Percentiles rank a stretch among this genome's conserved stretches.
Conservation (phyloP, 2,113 vertebrate species). For the Tragelaphus strepsiceros region DNA sequence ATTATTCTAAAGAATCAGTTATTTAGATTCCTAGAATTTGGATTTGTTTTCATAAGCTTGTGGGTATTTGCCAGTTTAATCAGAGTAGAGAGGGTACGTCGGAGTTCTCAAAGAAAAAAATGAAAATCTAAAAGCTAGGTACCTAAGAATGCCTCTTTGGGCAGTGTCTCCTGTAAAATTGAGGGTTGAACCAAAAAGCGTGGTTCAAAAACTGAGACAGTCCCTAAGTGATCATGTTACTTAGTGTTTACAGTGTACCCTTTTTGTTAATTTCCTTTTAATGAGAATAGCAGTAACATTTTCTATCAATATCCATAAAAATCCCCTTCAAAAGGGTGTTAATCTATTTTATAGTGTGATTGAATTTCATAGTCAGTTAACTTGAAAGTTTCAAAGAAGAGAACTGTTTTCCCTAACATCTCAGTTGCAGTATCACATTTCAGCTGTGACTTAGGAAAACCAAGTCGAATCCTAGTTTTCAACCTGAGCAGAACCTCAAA, state of each 20-base stretch:
- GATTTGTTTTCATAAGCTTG: neutral
- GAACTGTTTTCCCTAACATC: neutral
- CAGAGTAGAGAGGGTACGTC: neutral
- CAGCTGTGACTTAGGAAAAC: neutral
- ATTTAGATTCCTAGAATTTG: neutral
- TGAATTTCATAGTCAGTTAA: neutral
- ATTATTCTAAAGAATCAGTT: neutral
- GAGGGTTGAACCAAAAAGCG: rapidly evolving
- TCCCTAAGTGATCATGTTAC: neutral
- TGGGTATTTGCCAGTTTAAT: neutral
- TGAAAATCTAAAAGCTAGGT: neutral
- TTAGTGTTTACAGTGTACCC: neutral
- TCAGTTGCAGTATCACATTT: neutral
- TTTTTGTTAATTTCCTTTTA: constrained; percentile 17
- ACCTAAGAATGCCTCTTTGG: neutral
- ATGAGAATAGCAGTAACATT: neutral
- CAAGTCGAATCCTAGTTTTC: neutral
- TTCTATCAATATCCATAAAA: neutral
- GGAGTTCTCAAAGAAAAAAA: neutral
- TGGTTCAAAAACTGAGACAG: neutral
- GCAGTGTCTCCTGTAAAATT: neutral
- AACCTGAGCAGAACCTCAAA: neutral
- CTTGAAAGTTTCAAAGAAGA: neutral
- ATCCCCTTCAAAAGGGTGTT: neutral
- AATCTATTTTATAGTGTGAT: neutral